Base-by-base conservation (phyloP, 1,140 invertebrate genomes). In the Caenorhabditis latens region DNA sequence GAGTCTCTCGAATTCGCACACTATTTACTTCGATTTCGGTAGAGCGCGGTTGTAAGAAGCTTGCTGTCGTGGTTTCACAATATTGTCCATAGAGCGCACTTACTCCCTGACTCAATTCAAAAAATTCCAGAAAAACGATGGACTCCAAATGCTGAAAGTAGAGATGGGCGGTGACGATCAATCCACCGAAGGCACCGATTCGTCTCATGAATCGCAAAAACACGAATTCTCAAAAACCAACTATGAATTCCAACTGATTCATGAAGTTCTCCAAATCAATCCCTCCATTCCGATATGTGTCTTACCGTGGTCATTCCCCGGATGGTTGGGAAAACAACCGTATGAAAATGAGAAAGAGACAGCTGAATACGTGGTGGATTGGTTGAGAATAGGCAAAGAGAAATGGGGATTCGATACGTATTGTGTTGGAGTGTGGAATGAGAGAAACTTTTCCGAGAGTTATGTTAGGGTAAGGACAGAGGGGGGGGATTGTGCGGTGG, bases 161-260 rank as follows among this genome's bases (percentile, higher is more conserved):
- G 63, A 65, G 40, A 65, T 65, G 63, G 63, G 63, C 7, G 63
- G 63, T 40, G 63, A 65, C 63, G 63, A 65, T 40, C 63, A 65
- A 16, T 40, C 21, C 2, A 65, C 63, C 24, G 63, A 65, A 40
- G 63, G 63, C 63, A 42, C 63, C 32, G 63, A 65, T 2, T 65
- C 63, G 0, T 65, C 63, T 1, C 63, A 65, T 40, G 63, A 65
- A 65, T 65, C 63, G 1, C 7, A 65, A 40, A 65, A 65, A 65
- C 6, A 9, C 0, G 9, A 65, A 11, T 40, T 40, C 40, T 65
- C 63, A 42, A 65, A 65, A 42, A 65, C 24, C n/a, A 65, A 65
- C 24, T 65, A 65, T 7, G 63, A 65, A 65, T 65, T 65, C n/a
- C 21, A 65, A 65, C n/a, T 65, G 40, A 42, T 65, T 8, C 11